Percentiles rank a stretch among this genome's conserved stretches.
phyloP scores from a whole-genome alignment of 2,888 invertebrate genomes.

The Dasypolia templi region DNA sequence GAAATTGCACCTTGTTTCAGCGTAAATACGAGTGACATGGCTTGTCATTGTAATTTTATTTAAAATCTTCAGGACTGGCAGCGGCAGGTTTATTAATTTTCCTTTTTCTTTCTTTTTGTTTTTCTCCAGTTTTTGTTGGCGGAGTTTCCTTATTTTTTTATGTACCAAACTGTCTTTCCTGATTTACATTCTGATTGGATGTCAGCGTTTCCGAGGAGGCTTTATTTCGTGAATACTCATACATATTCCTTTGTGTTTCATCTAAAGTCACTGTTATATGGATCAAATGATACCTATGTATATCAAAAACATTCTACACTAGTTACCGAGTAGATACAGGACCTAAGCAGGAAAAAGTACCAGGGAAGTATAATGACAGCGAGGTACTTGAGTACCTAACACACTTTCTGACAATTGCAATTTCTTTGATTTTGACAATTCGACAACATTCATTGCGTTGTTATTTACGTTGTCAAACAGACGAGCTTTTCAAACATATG shows the following conservation, averaged over 20 bases:
- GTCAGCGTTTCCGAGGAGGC: constrained; percentile 14
- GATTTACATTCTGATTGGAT: constrained; percentile 51
- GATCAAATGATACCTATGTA: not conserved
- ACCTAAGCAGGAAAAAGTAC: too few species aligned
- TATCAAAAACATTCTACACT: too few species aligned
- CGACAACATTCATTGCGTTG: not conserved
- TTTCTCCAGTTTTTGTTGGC: constrained; percentile 66
- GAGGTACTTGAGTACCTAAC: too few species aligned
- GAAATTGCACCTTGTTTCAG: constrained; percentile 31
- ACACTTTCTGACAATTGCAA: too few species aligned
- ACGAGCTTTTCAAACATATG: too few species aligned
- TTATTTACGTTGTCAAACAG: too few species aligned
- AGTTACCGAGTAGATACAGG: too few species aligned
- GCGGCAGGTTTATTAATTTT: constrained; percentile 84
- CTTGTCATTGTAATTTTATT: constrained; percentile 52
- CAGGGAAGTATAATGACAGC: too few species aligned
- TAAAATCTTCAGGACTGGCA: constrained; percentile 65
- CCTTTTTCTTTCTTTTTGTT: constrained; percentile 73
- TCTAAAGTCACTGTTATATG: not conserved
- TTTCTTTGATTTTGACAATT: too few species aligned
- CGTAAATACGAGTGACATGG: constrained; percentile 27
- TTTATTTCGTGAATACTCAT: not conserved
- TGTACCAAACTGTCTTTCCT: constrained; percentile 46
- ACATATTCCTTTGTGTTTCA: not conserved
- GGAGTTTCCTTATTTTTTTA: constrained; percentile 57